Conservation (phyloP, 2,888 invertebrate genomes). For the Dyspetes luteomarginatus region DNA sequence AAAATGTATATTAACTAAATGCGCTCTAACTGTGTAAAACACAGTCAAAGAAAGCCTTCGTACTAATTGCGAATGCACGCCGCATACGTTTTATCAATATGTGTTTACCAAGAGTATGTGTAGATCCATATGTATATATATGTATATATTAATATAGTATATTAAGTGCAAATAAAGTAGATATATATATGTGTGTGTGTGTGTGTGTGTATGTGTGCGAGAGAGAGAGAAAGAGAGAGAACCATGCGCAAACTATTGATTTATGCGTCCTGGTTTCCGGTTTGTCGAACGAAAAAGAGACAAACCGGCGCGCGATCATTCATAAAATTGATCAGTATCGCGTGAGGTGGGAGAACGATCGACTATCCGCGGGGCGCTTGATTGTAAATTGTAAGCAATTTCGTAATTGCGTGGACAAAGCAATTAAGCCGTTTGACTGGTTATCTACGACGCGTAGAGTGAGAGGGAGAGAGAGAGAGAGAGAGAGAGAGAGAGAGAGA, state of each 20-base stretch:
- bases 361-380: slow-evolving; percentile 62
- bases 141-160: not conserved
- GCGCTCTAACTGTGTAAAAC: too few relatives aligned
- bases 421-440: slow-evolving; percentile 80
- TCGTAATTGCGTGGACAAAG: slow-evolving; percentile 81
- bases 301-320: slow-evolving; percentile 71
- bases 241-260: slow-evolving; percentile 57
- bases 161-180: too few relatives aligned
- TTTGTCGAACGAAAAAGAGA: slow-evolving; percentile 65
- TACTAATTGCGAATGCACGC: slow-evolving; percentile 64
- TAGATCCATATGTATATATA: not conserved
- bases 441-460: slow-evolving; percentile 69
- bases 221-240: slow-evolving; percentile 43
- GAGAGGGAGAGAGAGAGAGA: slow-evolving; percentile 5
- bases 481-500: slow-evolving; percentile 14
- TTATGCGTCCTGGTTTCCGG: slow-evolving; percentile 64
- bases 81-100: slow-evolving; percentile 63
- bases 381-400: slow-evolving; percentile 82
- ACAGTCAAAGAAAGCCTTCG: slow-evolving; percentile 3
- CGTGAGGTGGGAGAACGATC: not conserved
- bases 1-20: too few relatives aligned
- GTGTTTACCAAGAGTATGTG: slow-evolving; percentile 63
- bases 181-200: too few relatives aligned
- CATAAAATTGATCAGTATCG: slow-evolving; percentile 75
- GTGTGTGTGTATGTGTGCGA: not conserved